A percentile compares a stretch with the other conserved stretches of the same genome.
phyloP scores from a whole-genome alignment of 2,888 invertebrate genomes.

The Pterostichus madidus region DNA sequence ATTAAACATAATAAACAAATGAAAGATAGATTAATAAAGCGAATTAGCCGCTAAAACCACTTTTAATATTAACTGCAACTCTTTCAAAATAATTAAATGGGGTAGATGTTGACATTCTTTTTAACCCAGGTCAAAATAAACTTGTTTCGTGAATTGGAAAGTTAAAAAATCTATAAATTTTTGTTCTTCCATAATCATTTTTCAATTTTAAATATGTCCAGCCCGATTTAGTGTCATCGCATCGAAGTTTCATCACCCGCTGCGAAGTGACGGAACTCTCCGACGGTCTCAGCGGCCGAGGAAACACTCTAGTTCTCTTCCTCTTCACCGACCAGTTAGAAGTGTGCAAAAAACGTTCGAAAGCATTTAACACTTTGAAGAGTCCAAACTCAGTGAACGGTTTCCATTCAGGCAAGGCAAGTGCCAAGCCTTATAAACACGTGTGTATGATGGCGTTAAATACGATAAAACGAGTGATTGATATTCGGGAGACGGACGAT shows the following conservation, averaged over 20 bases:
- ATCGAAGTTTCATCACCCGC: slow-evolving; percentile 91
- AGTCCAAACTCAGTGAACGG: slow-evolving; percentile 84
- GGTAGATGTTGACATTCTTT: too few relatives aligned
- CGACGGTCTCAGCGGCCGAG: slow-evolving; percentile 90
- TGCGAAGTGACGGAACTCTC: slow-evolving; percentile 92
- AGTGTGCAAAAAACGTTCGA: slow-evolving; percentile 92
- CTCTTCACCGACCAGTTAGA: slow-evolving; percentile 97
- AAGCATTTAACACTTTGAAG: slow-evolving; percentile 85
- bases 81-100: too few relatives aligned
- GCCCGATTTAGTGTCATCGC: slow-evolving; percentile 95
- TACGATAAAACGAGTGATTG: slow-evolving; percentile 93
- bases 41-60: too few relatives aligned
- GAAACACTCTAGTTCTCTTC: slow-evolving; percentile 92
- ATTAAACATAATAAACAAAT: too few relatives aligned
- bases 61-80: too few relatives aligned
- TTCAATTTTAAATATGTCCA: slow-evolving; percentile 74
- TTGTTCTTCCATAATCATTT: neutral
- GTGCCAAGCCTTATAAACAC: slow-evolving; percentile 92
- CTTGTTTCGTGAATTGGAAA: neutral
- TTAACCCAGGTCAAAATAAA: too few relatives aligned
- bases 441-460: slow-evolving; percentile 93
- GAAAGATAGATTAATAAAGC: too few relatives aligned
- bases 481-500: slow-evolving; percentile 92
- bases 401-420: slow-evolving; percentile 74
- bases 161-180: too few relatives aligned